Evolutionary conservation across 1,140 invertebrate species (phyloP), one percentile per base, ranked within the genome.

Genomic region (Tribolium madens): DNA sequence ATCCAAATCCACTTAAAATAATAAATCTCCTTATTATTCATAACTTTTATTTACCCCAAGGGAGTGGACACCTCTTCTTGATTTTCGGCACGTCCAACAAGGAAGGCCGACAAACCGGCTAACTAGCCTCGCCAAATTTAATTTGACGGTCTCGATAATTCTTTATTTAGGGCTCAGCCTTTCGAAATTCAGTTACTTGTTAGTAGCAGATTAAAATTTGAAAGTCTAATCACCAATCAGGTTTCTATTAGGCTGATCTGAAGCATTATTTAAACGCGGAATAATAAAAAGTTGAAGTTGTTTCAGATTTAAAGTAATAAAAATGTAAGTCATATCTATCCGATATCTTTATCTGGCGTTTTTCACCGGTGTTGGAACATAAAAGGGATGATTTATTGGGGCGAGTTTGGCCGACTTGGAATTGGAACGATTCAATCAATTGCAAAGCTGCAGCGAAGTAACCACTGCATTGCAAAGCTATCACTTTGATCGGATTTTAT

Each of bases 1-100:
- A 31, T 18, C 17, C 76, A 60, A 73, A 53, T 73, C 18, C 68
- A 48, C 75, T 72, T 71, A 68, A 71, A 64, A 64, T 60, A 60
- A 60, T 60, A 26, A 60, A 60, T 60, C 53, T 17, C 6, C 53
- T 64, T 64, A 64, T 64, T 64, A 64, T 64, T 64, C 57, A 64
- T 64, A 64, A 64, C 26, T 64, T 64, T 64, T 64, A 33, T 64
- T 64, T 64, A 64, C 1, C 57, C 57, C 57, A 31, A 9, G 57
- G 26, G 26, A 33, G n/a, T 31, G 21, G 26, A 33, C 57, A 18
- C 17, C 53, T 7, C 21, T 60, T 64, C 46, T 70, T 70, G 48
- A 68, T 18, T 76, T 69, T 4, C 15, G 31, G 60, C 42, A 69
- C 64, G 48, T 47, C 33, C 68, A 36, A 21, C 42, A 36, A 14